phyloP scores from a whole-genome alignment of 2,113 vertebrate species.

The Monopterus albus region DNA sequence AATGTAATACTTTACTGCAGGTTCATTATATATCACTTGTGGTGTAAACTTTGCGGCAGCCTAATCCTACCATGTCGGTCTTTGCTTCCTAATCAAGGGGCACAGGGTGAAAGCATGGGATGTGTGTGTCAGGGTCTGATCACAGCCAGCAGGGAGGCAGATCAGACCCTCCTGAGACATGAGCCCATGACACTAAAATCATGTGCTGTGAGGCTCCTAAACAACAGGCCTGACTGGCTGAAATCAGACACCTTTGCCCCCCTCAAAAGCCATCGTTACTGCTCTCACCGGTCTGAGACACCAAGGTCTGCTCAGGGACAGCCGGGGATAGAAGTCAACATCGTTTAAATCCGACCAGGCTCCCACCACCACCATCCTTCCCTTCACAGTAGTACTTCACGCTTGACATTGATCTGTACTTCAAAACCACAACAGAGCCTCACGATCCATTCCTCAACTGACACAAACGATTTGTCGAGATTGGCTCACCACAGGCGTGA shows the following conservation, averaged over 20 bases:
- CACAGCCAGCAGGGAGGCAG: slow-evolving; percentile 53
- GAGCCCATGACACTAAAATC: slow-evolving; percentile 65
- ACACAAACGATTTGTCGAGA: slow-evolving; percentile 74
- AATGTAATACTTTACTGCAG: neutral
- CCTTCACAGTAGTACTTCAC: slow-evolving; percentile 28
- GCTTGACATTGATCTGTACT: slow-evolving; percentile 71
- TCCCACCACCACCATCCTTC: slow-evolving; percentile 1
- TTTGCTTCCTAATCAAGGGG: slow-evolving; percentile 16
- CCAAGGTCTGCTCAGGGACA: slow-evolving; percentile 45
- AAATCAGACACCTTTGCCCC: slow-evolving; percentile 46
- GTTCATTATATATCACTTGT: neutral
- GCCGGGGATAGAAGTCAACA: slow-evolving; percentile 11
- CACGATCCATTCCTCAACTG: slow-evolving; percentile 64
- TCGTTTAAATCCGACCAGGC: slow-evolving; percentile 34
- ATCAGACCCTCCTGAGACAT: slow-evolving; percentile 48
- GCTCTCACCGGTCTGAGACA: slow-evolving; percentile 24
- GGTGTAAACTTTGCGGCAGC: neutral
- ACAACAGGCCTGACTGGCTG: slow-evolving; percentile 34
- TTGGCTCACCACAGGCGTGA: slow-evolving; percentile 26
- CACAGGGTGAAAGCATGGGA: neutral
- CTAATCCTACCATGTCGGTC: neutral
- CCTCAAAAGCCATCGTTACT: neutral
- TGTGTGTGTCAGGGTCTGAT: slow-evolving; percentile 14
- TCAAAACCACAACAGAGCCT: slow-evolving; percentile 71
- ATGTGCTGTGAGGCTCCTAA: slow-evolving; percentile 45